A percentile compares a stretch with the other conserved stretches of the same genome.
Evolutionary conservation across 2,888 invertebrate species (phyloP).

Genomic region (Conistra vaccinii): DNA sequence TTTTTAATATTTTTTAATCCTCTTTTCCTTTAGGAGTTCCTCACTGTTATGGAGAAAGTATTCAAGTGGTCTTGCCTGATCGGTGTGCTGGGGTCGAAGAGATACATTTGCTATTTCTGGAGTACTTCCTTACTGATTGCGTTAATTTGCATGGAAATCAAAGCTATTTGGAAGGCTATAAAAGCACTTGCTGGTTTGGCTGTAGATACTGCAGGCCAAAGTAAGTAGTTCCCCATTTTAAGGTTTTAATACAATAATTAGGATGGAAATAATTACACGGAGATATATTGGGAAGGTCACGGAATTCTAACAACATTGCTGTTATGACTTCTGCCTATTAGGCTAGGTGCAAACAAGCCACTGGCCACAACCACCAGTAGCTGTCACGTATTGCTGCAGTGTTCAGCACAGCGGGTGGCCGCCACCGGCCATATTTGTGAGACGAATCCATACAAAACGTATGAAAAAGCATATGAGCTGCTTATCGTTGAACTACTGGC

Average conservation of each 20-base stretch:
- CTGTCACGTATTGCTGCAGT: no score
- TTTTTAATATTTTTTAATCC: neutral
- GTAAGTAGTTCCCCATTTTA: conserved; percentile 71
- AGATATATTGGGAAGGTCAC: neutral
- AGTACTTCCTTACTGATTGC: conserved; percentile 68
- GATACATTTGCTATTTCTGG: conserved; percentile 72
- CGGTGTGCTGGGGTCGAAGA: conserved; percentile 74
- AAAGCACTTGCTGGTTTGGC: conserved; percentile 80
- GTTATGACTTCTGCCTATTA: no score
- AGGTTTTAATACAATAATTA: neutral
- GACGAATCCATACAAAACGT: no score
- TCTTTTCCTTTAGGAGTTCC: conserved; percentile 72
- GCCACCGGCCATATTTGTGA: no score
- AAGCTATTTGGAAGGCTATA: conserved; percentile 79
- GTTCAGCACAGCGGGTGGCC: no score
- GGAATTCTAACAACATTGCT: no score
- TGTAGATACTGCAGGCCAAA: conserved; percentile 74
- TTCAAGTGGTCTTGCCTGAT: conserved; percentile 75
- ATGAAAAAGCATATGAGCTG: neutral
- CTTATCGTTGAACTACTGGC: no score
- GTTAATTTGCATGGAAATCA: conserved; percentile 69
- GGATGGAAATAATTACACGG: neutral
- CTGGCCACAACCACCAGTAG: no score
- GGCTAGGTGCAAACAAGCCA: no score
- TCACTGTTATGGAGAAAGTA: conserved; percentile 73